Conservation (phyloP, 1,140 invertebrate species). For the Ladona fulva region DNA sequence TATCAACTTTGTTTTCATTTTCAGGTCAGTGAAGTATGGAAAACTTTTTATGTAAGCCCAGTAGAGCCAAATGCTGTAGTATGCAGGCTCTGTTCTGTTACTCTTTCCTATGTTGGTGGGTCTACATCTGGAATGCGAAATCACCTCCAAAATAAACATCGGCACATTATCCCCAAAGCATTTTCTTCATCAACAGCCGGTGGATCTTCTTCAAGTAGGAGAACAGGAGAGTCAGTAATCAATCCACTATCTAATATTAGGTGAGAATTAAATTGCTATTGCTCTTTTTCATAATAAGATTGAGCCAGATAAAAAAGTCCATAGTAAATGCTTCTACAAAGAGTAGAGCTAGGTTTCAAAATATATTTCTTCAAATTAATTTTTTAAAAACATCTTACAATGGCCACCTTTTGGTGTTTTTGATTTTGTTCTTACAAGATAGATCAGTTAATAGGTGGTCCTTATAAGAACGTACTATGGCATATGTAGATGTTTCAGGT, state of each 20-base stretch:
- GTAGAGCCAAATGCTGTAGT: slow-evolving; percentile 10
- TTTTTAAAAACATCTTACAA: too few species aligned
- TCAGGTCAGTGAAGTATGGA: slow-evolving; percentile 14
- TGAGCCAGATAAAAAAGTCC: too few species aligned
- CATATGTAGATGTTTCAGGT: too few species aligned
- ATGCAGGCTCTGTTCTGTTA: background rate
- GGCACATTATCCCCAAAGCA: background rate
- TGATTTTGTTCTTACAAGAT: too few species aligned
- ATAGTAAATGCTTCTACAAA: too few species aligned
- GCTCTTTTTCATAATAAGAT: too few species aligned
- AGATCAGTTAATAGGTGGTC: too few species aligned
- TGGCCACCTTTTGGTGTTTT: too few species aligned
- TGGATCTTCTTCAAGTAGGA: background rate
- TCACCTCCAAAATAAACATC: slow-evolving; percentile 15
- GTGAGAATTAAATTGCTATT: background rate
- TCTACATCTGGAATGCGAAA: slow-evolving; percentile 14
- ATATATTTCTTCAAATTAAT: too few species aligned
- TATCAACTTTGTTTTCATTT: background rate
- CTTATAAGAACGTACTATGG: too few species aligned
- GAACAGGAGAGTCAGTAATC: background rate
- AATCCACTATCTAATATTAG: background rate
- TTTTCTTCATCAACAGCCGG: background rate
- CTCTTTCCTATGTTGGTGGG: slow-evolving; percentile 11
- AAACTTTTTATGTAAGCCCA: slow-evolving; percentile 11
- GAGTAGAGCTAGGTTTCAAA: too few species aligned